Percentiles rank a stretch among this genome's conserved stretches.
Conservation (phyloP, 2,797 vertebrate species). For the Mastacembelus armatus region DNA sequence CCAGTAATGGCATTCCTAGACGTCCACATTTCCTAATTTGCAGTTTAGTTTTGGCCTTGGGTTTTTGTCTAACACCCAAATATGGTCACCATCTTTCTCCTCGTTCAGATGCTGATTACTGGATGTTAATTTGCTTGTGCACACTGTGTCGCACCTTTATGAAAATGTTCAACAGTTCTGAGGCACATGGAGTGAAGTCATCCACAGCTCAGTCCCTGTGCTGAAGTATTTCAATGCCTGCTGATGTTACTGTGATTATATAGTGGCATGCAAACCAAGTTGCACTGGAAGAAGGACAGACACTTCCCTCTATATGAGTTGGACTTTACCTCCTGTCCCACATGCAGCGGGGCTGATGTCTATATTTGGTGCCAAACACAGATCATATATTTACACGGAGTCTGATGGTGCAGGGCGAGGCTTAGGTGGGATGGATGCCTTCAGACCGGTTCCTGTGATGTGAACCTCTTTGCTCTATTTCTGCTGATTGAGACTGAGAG, state of each 20-base stretch:
- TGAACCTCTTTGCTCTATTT: too few species aligned
- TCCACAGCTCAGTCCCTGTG: not conserved
- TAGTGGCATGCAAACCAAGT: conserved; percentile 10
- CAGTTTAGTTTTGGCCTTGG: not conserved
- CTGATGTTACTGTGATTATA: not conserved
- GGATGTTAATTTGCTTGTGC: conserved; percentile 1
- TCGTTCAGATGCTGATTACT: not conserved
- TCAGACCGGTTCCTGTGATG: too few species aligned
- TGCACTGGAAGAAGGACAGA: not conserved
- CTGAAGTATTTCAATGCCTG: conserved; percentile 16
- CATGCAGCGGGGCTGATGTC: too few species aligned
- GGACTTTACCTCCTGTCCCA: too few species aligned
- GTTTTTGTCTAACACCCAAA: not conserved
- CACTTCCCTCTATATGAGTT: not conserved
- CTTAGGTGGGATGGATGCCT: too few species aligned
- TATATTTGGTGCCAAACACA: too few species aligned
- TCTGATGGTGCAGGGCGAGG: too few species aligned
- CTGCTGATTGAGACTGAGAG: too few species aligned
- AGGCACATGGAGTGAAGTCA: not conserved
- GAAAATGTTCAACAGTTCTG: not conserved
- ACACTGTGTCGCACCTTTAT: not conserved
- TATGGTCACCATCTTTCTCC: not conserved
- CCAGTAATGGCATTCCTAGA: too few species aligned
- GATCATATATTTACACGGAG: too few species aligned
- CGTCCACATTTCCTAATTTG: accelerated